phyloP scores from a whole-genome alignment of 30 jellyfish, hydroid and myxozoan species.

The Mastigias papua region DNA sequence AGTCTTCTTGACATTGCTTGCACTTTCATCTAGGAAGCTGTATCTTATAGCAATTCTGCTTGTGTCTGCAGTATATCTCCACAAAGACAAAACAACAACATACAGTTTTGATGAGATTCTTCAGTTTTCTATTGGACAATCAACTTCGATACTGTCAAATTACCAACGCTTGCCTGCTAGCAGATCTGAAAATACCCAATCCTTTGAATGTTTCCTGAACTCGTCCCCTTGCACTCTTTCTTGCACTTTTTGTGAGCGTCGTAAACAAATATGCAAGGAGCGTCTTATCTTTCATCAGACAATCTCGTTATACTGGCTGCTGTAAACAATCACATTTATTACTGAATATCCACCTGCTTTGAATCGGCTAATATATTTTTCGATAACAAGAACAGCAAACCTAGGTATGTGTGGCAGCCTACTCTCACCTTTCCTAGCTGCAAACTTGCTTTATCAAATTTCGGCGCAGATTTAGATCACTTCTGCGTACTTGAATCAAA shows the following conservation, averaged over 20 bases:
- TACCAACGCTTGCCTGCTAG: background rate
- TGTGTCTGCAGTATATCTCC: background rate
- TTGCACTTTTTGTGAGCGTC: background rate
- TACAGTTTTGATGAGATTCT: background rate
- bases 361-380: background rate
- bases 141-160: background rate
- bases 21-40: background rate
- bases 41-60: background rate
- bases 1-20: constrained; percentile 8
- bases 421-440: constrained; percentile 4
- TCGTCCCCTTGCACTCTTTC: background rate
- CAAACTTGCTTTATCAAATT: background rate
- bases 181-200: background rate
- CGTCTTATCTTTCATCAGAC: background rate
- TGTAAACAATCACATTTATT: background rate
- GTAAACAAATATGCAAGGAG: background rate
- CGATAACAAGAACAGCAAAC: background rate
- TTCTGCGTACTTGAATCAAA: constrained; percentile 28
- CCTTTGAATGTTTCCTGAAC: background rate
- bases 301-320: background rate
- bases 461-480: constrained; percentile 18
- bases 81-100: background rate
- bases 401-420: background rate
- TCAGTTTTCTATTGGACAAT: background rate
- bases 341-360: background rate